Evolutionary conservation across 1,140 invertebrate genomes (phyloP), one percentile per base, ranked within the genome.

Genomic region (Antheraea mylitta): DNA sequence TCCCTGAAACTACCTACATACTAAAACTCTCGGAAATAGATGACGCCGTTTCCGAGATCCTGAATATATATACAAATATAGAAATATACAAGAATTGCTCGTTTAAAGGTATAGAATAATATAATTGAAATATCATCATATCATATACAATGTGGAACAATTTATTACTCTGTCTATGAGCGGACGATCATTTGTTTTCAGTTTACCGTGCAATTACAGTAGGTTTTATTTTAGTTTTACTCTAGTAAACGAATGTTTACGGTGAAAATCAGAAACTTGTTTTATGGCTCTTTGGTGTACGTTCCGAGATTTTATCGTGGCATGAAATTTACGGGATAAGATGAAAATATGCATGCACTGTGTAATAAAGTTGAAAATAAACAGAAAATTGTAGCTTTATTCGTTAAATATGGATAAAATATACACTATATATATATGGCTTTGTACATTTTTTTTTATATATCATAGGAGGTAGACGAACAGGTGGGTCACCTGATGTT

Each of bases 261-360:
- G 38, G 58, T 58, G 61, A 70, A 67, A 68, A 70, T 59, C 63
- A 74, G 48, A 62, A 59, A 53, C 68, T 67, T 67, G 59, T 62
- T 70, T 70, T 70, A 73, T 73, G 60, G 65, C 68, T 64, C 62
- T 36, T 61, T 22, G 19, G 66, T 69, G 67, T 69, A 73, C 64
- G 59, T 30, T 60, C 59, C 18, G 59, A 10, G 11, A 53, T 53
- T 53, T 42, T 53, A 53, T 16, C 11, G 16, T n/a, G 13, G 11
- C 45, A 53, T 53, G 13, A 53, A 1, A 53, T 53, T 53, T 53
- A 53, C 5, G 16, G 0, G 16, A 53, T 53, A 53, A 53, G 16
- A 53, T n/a, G 11, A 13, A 53, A 13, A 53, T 53, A 53, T 53
- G 45, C 16, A 53, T 13, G 45, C 38, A 8, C 11, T 42, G 11